A percentile compares a stretch with the other conserved stretches of the same genome.
Evolutionary conservation across 2,888 invertebrate species (phyloP).

Genomic region (Pelosia muscerda): DNA sequence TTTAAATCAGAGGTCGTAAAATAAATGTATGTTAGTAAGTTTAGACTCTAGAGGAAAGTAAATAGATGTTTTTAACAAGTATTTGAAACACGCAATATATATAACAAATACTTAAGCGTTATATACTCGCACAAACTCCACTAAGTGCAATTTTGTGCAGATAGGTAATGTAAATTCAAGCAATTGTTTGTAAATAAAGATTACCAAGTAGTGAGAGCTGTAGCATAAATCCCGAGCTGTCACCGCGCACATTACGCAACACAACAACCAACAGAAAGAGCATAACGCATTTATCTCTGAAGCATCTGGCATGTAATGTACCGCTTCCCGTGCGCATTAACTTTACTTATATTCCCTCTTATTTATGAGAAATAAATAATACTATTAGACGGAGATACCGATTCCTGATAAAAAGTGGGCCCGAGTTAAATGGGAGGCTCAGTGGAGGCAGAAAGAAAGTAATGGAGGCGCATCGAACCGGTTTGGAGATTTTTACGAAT

Average conservation of each 20-base stretch:
- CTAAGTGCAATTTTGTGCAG: conserved; percentile 33
- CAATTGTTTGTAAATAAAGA: conserved; percentile 70
- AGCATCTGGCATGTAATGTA: conserved; percentile 81
- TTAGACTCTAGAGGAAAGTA: not conserved
- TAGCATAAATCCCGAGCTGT: conserved; percentile 68
- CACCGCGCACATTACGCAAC: conserved; percentile 73
- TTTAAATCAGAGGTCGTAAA: conserved; percentile 6
- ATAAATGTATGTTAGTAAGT: not conserved
- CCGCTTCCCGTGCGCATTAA: conserved; percentile 83
- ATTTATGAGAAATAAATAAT: conserved; percentile 87
- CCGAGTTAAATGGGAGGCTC: conserved; percentile 86
- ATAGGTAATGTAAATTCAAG: conserved; percentile 56
- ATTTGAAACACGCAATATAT: not conserved
- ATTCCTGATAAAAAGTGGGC: conserved; percentile 87
- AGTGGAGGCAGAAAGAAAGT: conserved; percentile 86
- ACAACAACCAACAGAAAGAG: conserved; percentile 67
- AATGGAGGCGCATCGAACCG: conserved; percentile 86
- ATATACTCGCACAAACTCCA: conserved; percentile 30
- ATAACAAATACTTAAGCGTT: not conserved
- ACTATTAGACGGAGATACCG: conserved; percentile 87
- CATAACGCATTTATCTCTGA: conserved; percentile 76
- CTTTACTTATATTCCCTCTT: conserved; percentile 84
- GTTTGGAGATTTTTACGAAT: conserved; percentile 87
- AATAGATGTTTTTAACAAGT: not conserved
- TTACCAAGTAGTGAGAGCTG: conserved; percentile 58